Conservation (phyloP, 2,797 vertebrate species). For the Alauda arvensis region DNA sequence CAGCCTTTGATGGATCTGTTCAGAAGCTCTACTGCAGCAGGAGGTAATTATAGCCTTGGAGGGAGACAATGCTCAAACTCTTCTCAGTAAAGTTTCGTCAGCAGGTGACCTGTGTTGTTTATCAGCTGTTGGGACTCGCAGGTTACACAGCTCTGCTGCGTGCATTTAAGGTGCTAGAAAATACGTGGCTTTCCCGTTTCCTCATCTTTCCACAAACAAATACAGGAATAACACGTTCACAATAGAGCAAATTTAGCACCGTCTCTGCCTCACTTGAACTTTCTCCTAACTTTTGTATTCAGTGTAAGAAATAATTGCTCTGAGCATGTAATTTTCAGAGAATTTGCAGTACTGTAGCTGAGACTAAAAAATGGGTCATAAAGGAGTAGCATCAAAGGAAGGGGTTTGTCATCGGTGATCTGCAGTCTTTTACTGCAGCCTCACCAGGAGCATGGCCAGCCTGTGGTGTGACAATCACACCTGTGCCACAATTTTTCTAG, state of each 20-base stretch:
- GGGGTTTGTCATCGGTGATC: neutral
- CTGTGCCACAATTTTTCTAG: neutral
- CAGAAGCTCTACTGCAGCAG: neutral
- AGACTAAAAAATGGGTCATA: neutral
- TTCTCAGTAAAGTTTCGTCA: neutral
- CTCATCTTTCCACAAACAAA: neutral
- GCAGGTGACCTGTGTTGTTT: neutral
- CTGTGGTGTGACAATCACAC: neutral
- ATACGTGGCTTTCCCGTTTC: neutral
- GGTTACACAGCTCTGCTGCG: neutral
- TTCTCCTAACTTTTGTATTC: neutral
- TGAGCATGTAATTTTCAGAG: neutral
- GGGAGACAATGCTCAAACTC: neutral
- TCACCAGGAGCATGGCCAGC: neutral
- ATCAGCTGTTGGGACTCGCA: neutral
- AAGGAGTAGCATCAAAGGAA: neutral
- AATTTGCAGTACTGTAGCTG: neutral
- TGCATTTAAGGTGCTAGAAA: neutral
- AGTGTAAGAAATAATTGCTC: neutral
- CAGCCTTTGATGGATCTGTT: neutral
- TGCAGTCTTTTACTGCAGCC: neutral
- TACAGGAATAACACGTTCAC: rapidly evolving
- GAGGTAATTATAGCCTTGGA: neutral
- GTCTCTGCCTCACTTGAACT: neutral
- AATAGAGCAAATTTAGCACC: neutral